Evolutionary conservation across 2,888 invertebrate genomes (phyloP), one percentile per base, ranked within the genome.

Genomic region (Heliconius erato): DNA sequence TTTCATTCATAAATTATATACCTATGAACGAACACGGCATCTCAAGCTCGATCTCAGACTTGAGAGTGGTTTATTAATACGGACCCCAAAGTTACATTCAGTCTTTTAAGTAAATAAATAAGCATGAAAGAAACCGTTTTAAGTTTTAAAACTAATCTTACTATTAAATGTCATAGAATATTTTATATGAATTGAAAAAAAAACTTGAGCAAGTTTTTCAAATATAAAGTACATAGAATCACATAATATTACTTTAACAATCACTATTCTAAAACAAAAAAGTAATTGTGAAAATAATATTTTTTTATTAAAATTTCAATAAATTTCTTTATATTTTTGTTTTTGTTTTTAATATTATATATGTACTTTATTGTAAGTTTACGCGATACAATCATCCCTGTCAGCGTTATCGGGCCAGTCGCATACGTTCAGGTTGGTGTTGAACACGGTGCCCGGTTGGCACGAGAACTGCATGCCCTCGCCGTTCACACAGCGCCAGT

Each of bases 401-500:
- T 98, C 96, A 3, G 97, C 97, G 89, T 97, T 97, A 84, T 96
- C 96, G 0, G 98, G 97, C 98, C 98, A 98, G 91, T 98, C 98
- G 91, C 98, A 98, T 26, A 97, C 97, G 88, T 97, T 97, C 71
- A 96, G 95, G 44, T 96, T 92, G 0, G 97, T 96, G 89, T 98
- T 97, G 96, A 97, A 99, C 6, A 98, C 97, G 0, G 98, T 97
- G 40, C 98, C 98, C 0, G 97, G 95, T 85, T 97, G 97, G 89
- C 99, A 99, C 23, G 96, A 95, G 90, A 98, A 98, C 87, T 97
- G 97, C 77, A 97, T 94, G 6, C 97, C 97, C 89, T 97, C 97
- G 9, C 98, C 98, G 90, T 98, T 97, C 35, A 98, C 98, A 90
- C 99, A 99, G 84, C 98, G 97, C 95, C 98, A 98, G 89, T 98